phyloP scores from a whole-genome alignment of 2,797 vertebrate genomes.

The Neomorphus geoffroyi region DNA sequence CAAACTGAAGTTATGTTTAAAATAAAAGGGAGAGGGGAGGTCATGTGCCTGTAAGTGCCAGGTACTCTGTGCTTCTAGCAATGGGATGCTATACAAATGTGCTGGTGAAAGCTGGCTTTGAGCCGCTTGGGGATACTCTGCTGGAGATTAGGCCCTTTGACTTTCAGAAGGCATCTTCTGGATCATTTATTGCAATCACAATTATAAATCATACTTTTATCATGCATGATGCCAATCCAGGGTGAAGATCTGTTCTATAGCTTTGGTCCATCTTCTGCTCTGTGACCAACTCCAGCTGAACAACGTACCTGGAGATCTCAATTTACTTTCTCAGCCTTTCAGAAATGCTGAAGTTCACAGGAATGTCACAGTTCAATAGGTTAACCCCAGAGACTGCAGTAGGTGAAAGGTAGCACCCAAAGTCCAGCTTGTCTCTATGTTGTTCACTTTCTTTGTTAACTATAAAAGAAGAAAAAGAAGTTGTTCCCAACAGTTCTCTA shows the following conservation, averaged over 20 bases:
- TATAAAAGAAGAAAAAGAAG: slow-evolving; percentile 66
- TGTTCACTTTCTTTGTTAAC: slow-evolving; percentile 97
- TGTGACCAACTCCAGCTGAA: slow-evolving; percentile 19
- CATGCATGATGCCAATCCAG: not conserved
- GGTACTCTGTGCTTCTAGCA: not conserved
- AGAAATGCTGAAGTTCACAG: slow-evolving; percentile 32
- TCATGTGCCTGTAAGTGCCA: not conserved
- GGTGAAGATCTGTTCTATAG: not conserved
- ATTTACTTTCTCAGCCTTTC: slow-evolving; percentile 11
- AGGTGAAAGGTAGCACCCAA: slow-evolving; percentile 94
- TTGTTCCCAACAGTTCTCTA: not conserved
- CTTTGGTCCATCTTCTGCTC: slow-evolving; percentile 45
- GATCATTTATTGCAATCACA: slow-evolving; percentile 25
- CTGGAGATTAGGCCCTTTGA: not conserved
- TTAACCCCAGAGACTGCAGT: slow-evolving; percentile 90
- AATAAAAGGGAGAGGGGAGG: not conserved
- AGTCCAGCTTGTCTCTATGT: slow-evolving; percentile 98
- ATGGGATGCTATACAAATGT: not conserved
- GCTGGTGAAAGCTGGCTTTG: slow-evolving; percentile 31
- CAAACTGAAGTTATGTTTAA: slow-evolving; percentile 15
- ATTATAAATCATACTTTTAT: not conserved
- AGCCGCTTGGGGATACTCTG: not conserved
- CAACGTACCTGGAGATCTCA: not conserved
- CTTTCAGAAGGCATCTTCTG: slow-evolving; percentile 43
- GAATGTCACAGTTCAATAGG: slow-evolving; percentile 69